Base-by-base conservation (phyloP, 2,113 vertebrate species). In the Platichthys stellatus region DNA sequence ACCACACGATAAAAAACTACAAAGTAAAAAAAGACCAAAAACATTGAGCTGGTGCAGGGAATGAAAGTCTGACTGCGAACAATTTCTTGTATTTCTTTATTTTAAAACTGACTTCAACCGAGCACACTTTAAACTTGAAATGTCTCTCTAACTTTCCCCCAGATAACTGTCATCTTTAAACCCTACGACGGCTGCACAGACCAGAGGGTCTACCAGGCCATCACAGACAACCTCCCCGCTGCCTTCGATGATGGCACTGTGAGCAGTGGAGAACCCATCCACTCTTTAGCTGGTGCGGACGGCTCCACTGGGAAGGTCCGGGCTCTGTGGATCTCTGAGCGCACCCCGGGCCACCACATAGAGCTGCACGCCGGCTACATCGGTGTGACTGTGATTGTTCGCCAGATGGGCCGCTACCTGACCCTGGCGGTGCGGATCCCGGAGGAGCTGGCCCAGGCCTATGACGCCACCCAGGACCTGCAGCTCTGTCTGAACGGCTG, bases 151-250 rank as follows among this genome's bases (percentile, higher is more conserved):
- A 28, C 53, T 43, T 9, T 35, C 9, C 47, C 80, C 2, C 74
- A 99, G 98, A 93, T 99, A 87, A 99, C 98, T 5, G 91, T 99
- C 72, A 99, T 99, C 88, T 99, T 99, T 90, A 99, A 99, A 87
- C 95, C 97, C 0, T 97, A 95, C 67, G 95, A 94, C 60, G 96
- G 96, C 60, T 99, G 98, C 70, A 99, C 96, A 1, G 96, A 99
- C 54, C 97, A 98, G 94, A 97, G 97, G 78, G 98, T 99, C 0
- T 99, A 99, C 93, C 98, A 99, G 74, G 98, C 97, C 0, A 94
- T 97, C 87, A 96, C 96, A 1, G 96, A 98, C 76, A 96, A 97
- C 91, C 95, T 99, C 49, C 98, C 98, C 0, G 96, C 97, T 3
- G 97, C 98, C 78, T 99, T 99, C 49, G 95, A 98, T 61, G 98